Percentiles rank a stretch among this genome's conserved stretches.
These are phyloP conservation scores for Hetaerina titia DNA, from an alignment of 2,888 invertebrate genomes.

Conservation along the genomic window DNA sequence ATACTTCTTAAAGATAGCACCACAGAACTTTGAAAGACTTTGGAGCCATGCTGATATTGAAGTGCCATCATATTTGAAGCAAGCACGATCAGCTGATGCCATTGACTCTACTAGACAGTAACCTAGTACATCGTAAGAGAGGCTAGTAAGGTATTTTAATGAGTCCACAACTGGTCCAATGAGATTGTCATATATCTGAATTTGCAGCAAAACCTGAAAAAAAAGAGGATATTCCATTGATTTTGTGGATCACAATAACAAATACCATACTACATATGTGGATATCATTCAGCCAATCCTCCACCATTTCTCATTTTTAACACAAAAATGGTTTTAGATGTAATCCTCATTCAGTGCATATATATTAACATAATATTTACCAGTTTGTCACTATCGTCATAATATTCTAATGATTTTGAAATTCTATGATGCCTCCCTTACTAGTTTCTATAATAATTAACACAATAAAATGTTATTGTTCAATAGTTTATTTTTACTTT, in stretches of 20 bases:
- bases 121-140: slow-evolving; percentile 97
- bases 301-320: no score
- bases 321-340: no score
- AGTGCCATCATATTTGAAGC: slow-evolving; percentile 92
- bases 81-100: slow-evolving; percentile 84
- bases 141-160: slow-evolving; percentile 94
- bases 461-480: no score
- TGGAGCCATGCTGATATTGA: slow-evolving; percentile 96
- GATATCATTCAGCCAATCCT: background rate
- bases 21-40: slow-evolving; percentile 96
- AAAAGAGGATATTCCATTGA: slow-evolving; percentile 65
- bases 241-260: slow-evolving; percentile 12
- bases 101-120: slow-evolving; percentile 97
- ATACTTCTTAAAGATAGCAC: slow-evolving; percentile 98
- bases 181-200: slow-evolving; percentile 95
- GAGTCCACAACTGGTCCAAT: slow-evolving; percentile 98
- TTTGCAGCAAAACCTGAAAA: slow-evolving; percentile 84
- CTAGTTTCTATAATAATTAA: no score
- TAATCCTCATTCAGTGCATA: no score
- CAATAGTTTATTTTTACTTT: no score
- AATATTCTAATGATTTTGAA: no score
- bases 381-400: no score
- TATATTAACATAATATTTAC: no score
- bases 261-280: slow-evolving; percentile 7
- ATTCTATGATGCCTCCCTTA: no score